A percentile compares a stretch with the other conserved stretches of the same genome.
Evolutionary conservation across 1,140 invertebrate species (phyloP).

Genomic region (Hormaphis cornu): DNA sequence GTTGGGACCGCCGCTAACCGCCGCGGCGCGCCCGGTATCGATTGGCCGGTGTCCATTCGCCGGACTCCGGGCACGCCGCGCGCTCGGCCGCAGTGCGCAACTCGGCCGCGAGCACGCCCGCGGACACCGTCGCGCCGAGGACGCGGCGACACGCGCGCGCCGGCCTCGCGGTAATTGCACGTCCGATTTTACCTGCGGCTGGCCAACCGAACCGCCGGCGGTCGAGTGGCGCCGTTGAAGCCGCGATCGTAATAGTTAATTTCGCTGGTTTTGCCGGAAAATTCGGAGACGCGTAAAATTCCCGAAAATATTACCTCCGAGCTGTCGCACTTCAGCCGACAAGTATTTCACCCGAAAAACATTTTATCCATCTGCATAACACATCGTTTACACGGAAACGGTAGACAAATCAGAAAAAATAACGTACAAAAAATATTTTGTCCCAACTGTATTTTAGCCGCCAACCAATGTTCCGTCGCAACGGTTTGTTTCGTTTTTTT

Average conservation of each 20-base stretch:
- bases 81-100: not conserved
- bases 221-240: not conserved
- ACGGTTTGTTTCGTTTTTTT: too few species aligned
- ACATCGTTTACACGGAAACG: too few species aligned
- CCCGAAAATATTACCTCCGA: too few species aligned
- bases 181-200: not conserved
- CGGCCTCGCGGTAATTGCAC: not conserved
- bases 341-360: too few species aligned
- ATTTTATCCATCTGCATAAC: too few species aligned
- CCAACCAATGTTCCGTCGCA: too few species aligned
- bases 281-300: too few species aligned
- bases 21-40: constrained; percentile 3
- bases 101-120: constrained; percentile 4
- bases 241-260: not conserved
- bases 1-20: not conserved
- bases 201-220: not conserved
- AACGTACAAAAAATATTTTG: too few species aligned
- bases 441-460: too few species aligned
- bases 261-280: too few species aligned
- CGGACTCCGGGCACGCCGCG: constrained; percentile 14
- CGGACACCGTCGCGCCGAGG: not conserved
- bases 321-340: too few species aligned
- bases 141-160: not conserved
- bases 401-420: too few species aligned
- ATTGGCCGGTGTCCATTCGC: constrained; percentile 29